Evolutionary conservation across 1,140 invertebrate species (phyloP).

Genomic region (Solenopsis fugax): DNA sequence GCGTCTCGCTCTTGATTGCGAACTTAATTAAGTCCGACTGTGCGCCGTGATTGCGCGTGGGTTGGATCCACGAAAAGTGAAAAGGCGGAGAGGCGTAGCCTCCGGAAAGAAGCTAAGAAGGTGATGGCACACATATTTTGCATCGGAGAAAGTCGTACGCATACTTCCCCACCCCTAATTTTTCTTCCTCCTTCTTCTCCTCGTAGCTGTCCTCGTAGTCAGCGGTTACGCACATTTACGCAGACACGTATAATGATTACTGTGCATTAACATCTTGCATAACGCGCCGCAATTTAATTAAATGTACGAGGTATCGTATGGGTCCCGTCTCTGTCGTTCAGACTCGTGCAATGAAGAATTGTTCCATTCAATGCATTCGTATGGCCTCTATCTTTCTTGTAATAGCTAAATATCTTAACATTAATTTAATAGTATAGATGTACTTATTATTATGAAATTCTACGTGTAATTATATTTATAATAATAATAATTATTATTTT

Average conservation of each 20-base stretch:
- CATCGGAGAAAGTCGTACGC: conserved; percentile 81
- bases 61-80: conserved; percentile 78
- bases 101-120: conserved; percentile 56
- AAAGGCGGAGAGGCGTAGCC: conserved; percentile 70
- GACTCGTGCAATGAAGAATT: conserved; percentile 13
- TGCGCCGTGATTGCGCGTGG: conserved; percentile 1
- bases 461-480: background rate
- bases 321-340: conserved; percentile 7
- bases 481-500: background rate
- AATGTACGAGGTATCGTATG: conserved; percentile 65
- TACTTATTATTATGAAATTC: background rate
- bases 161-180: conserved; percentile 50
- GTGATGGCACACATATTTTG: conserved; percentile 82
- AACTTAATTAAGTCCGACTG: conserved; percentile 37
- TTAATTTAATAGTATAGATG: conserved; percentile 7
- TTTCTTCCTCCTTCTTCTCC: conserved; percentile 34
- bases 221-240: conserved; percentile 49
- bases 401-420: background rate
- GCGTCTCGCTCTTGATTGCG: background rate
- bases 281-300: conserved; percentile 71
- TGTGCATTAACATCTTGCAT: conserved; percentile 81
- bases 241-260: conserved; percentile 70
- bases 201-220: conserved; percentile 50
- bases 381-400: background rate
- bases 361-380: background rate